Percentiles rank a stretch among this genome's conserved stretches.
Conservation (phyloP, 2,113 vertebrate species). For the Rhinoptilus africanus region DNA sequence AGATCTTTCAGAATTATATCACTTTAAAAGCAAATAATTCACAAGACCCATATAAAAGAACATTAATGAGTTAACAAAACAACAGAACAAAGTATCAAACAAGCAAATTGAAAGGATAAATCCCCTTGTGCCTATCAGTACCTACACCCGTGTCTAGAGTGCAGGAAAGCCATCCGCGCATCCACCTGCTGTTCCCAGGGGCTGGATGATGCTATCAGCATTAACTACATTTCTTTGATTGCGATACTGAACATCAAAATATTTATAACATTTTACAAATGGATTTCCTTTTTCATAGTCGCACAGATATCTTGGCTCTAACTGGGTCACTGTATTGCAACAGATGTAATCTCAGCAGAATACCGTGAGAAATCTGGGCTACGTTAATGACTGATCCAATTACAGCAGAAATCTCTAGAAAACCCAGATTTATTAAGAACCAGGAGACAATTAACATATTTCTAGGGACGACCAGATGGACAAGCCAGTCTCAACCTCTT, state of each 20-base stretch:
- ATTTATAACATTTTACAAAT: neutral
- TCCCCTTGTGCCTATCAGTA: neutral
- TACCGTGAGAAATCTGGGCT: conserved; percentile 35
- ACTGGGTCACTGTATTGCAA: conserved; percentile 34
- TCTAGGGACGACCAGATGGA: conserved; percentile 50
- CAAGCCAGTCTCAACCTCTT: neutral
- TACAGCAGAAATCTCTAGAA: conserved; percentile 44
- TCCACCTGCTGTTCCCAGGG: neutral
- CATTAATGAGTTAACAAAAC: conserved; percentile 2
- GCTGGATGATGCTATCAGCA: neutral
- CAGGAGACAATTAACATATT: conserved; percentile 20
- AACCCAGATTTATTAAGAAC: conserved; percentile 43
- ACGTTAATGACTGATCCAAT: conserved; percentile 45
- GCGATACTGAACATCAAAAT: neutral
- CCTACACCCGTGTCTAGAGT: neutral
- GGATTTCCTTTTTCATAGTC: neutral
- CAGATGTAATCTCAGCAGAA: conserved; percentile 63
- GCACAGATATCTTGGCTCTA: neutral
- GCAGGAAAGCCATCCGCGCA: neutral
- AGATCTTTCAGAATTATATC: neutral
- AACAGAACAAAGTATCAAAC: neutral
- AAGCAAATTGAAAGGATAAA: neutral
- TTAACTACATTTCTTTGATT: neutral
- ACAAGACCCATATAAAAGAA: neutral
- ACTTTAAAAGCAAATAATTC: conserved; percentile 8